Evolutionary conservation across 2,888 invertebrate genomes (phyloP).

Genomic region (Calameuta filiformis): DNA sequence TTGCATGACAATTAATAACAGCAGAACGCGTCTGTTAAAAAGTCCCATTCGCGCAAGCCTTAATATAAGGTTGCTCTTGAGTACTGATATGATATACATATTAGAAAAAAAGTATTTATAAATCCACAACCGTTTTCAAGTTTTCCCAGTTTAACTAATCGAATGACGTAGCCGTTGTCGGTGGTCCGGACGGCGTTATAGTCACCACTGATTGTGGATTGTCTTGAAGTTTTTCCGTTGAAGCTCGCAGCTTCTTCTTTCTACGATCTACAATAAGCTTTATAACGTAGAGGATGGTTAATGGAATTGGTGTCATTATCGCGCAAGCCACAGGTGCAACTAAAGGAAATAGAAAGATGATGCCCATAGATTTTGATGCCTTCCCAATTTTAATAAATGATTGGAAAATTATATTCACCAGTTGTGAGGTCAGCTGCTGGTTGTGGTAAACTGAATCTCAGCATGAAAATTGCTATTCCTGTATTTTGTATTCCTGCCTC

Average conservation of each 20-base stretch:
- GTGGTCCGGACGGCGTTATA: background rate
- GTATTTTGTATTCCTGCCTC: constrained; percentile 96
- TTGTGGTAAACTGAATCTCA: constrained; percentile 83
- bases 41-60: background rate
- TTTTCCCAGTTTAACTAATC: background rate
- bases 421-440: constrained; percentile 92
- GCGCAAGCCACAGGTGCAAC: constrained; percentile 92
- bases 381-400: background rate
- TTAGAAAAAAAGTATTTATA: background rate
- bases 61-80: background rate
- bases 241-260: constrained; percentile 37
- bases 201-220: background rate
- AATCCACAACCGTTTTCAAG: background rate
- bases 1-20: background rate
- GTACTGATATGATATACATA: background rate
- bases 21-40: background rate
- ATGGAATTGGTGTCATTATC: constrained; percentile 92
- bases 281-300: constrained; percentile 68
- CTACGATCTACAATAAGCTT: constrained; percentile 44
- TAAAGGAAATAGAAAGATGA: constrained; percentile 61
- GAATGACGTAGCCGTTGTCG: background rate
- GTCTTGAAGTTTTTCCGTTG: constrained; percentile 45
- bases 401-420: constrained; percentile 65
- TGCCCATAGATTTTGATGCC: background rate
- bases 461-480: constrained; percentile 89